phyloP scores from a whole-genome alignment of 2,888 invertebrate genomes.

The Tortrix viridana region DNA sequence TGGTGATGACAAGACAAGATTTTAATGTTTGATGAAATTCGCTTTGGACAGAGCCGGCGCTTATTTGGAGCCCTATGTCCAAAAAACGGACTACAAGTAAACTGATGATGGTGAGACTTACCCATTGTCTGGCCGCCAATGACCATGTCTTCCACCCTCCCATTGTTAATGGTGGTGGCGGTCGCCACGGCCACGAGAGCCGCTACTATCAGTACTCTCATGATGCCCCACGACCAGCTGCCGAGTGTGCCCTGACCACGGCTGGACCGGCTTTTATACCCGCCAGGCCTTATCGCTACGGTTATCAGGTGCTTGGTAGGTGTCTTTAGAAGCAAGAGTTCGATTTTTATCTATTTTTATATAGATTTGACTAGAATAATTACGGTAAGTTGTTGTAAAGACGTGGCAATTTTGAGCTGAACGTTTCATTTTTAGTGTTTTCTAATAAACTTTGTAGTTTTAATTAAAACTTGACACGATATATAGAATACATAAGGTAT shows the following conservation, averaged over 20 bases:
- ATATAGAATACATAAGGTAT: too few relatives aligned
- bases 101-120: constrained; percentile 47
- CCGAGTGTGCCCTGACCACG: constrained; percentile 15
- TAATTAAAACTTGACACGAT: too few relatives aligned
- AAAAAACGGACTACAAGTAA: background rate
- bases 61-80: too few relatives aligned
- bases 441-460: too few relatives aligned
- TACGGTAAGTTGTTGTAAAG: too few relatives aligned
- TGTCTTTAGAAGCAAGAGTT: background rate
- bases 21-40: too few relatives aligned
- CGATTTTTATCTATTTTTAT: background rate
- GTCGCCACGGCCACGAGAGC: constrained; percentile 60
- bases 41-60: too few relatives aligned
- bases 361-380: background rate
- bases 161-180: constrained; percentile 66
- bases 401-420: too few relatives aligned
- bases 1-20: too few relatives aligned
- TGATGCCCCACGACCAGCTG: constrained; percentile 40
- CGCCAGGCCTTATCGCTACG: constrained; percentile 3
- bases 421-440: too few relatives aligned
- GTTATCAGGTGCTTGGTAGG: constrained; percentile 8
- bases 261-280: constrained; percentile 59
- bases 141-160: constrained; percentile 46
- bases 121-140: constrained; percentile 69
- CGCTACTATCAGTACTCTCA: constrained; percentile 63